phyloP scores from a whole-genome alignment of 2,113 vertebrate genomes.

The Prionailurus bengalensis region DNA sequence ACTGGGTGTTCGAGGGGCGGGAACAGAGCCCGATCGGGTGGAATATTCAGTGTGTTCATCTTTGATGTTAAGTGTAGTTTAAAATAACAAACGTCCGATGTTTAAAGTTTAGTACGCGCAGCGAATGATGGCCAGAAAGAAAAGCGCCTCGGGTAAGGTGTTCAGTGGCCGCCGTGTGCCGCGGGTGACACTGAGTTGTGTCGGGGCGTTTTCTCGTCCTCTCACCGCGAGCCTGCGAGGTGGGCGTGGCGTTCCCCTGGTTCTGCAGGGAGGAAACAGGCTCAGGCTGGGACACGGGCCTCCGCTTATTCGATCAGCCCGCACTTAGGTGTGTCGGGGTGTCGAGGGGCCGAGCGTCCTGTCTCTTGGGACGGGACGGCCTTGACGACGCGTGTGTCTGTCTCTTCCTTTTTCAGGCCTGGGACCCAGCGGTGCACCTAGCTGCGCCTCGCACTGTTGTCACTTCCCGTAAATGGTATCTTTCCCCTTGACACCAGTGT shows the following conservation, averaged over 20 bases:
- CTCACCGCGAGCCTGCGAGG: fast-evolving
- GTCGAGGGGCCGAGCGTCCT: fast-evolving
- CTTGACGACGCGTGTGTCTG: not conserved
- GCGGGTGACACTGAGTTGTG: fast-evolving
- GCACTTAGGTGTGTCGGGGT: fast-evolving
- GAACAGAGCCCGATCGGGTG: fast-evolving
- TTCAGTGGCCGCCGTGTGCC: fast-evolving
- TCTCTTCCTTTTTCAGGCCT: not conserved
- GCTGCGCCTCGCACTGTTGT: not conserved
- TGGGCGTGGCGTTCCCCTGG: fast-evolving
- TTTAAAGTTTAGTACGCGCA: not conserved
- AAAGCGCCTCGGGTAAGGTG: fast-evolving
- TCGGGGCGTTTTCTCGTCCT: fast-evolving
- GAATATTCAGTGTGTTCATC: not conserved
- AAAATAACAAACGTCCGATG: not conserved
- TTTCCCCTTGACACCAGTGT: not conserved
- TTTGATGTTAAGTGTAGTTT: not conserved
- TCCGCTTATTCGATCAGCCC: fast-evolving
- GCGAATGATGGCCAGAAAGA: not conserved
- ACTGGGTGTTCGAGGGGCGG: fast-evolving
- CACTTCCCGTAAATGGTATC: not conserved
- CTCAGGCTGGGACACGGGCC: not conserved
- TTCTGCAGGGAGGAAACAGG: not conserved
- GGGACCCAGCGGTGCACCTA: fast-evolving
- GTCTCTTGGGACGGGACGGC: not conserved